A percentile compares a stretch with the other conserved stretches of the same genome.
Conservation (phyloP, 2,113 vertebrate genomes). For the Hyaena hyaena region DNA sequence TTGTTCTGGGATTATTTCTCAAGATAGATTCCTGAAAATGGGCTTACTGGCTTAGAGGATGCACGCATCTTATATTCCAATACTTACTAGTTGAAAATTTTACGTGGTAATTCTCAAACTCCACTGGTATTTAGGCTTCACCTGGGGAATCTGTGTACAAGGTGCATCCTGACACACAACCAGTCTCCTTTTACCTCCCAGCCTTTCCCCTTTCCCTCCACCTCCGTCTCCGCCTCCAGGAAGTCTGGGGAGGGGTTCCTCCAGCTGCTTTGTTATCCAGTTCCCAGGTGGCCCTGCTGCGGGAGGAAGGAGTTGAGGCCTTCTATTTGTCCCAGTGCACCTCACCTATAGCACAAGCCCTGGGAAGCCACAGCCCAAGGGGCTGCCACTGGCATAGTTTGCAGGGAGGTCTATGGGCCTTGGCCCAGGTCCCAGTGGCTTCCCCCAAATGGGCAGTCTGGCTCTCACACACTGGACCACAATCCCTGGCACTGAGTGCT, state of each 20-base stretch:
- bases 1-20: neutral
- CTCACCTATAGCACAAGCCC: neutral
- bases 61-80: slow-evolving; percentile 18
- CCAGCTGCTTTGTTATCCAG: neutral
- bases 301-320: neutral
- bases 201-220: neutral
- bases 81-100: neutral
- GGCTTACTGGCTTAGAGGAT: neutral
- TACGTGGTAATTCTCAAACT: neutral
- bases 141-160: neutral
- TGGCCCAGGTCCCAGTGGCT: neutral
- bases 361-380: neutral
- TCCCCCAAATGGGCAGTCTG: neutral
- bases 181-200: neutral
- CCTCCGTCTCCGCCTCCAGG: neutral
- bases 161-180: neutral
- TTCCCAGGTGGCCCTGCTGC: neutral
- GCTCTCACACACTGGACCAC: neutral
- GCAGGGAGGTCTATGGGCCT: neutral
- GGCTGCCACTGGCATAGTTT: neutral
- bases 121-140: neutral
- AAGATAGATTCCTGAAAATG: neutral
- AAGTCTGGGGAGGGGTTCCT: neutral
- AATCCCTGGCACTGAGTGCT: neutral
- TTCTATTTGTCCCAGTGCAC: neutral